phyloP scores from a whole-genome alignment of 2,888 invertebrate genomes.

The Hoplodrina ambigua region DNA sequence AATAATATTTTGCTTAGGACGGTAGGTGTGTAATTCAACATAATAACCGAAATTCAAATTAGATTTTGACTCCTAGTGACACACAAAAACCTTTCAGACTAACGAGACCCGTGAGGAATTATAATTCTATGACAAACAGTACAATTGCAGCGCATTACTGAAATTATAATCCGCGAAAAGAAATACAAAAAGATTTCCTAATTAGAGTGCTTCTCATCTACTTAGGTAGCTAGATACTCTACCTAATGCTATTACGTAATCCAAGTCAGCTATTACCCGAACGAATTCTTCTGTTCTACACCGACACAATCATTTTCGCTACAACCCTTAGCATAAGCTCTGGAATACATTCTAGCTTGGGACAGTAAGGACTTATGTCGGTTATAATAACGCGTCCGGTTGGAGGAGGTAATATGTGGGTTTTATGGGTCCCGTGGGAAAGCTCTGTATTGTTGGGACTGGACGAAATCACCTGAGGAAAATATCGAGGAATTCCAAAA shows the following conservation, averaged over 20 bases:
- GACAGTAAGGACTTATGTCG: constrained; percentile 28
- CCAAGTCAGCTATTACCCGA: constrained; percentile 6
- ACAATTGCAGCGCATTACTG: constrained; percentile 7
- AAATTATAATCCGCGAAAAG: constrained; percentile 6
- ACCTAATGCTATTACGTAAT: constrained; percentile 3
- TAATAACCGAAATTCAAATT: background rate
- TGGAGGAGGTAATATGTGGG: constrained; percentile 18
- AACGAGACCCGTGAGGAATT: constrained; percentile 21
- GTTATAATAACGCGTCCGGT: constrained; percentile 40
- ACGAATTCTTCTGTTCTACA: background rate
- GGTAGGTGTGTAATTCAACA: background rate
- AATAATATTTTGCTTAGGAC: background rate
- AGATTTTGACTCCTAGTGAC: constrained; percentile 2
- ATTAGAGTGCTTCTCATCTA: constrained; percentile 11
- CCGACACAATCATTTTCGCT: constrained; percentile 6
- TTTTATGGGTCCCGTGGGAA: constrained; percentile 40
- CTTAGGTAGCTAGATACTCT: background rate
- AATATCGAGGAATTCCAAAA: constrained; percentile 7
- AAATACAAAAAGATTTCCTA: background rate
- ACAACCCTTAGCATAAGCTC: background rate
- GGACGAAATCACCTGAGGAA: constrained; percentile 8
- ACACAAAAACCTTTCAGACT: constrained; percentile 8
- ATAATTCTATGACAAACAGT: constrained; percentile 1
- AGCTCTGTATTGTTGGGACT: constrained; percentile 9
- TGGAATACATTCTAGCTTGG: constrained; percentile 4